Conservation (phyloP, 1,140 invertebrate genomes). For the Pseudomyrmex flavicornis region DNA sequence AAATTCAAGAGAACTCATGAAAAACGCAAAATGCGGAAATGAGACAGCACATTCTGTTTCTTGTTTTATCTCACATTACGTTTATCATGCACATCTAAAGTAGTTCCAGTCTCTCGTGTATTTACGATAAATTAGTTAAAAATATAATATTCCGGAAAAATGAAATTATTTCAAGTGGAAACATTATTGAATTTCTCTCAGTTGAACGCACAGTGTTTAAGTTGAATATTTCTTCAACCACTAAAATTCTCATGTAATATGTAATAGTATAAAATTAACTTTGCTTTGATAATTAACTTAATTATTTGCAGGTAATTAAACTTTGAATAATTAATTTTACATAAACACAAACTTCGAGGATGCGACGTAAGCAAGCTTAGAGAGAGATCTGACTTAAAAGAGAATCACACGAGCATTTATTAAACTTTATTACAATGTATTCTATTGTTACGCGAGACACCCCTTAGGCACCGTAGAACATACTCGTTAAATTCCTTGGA, state of each 20-base stretch:
- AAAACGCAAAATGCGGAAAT: constrained; percentile 6
- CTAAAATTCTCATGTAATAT: no score
- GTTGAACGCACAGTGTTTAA: no score
- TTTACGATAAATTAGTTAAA: no score
- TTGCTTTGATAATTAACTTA: background rate
- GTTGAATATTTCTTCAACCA: no score
- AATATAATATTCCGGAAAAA: no score
- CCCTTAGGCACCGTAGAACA: constrained; percentile 5
- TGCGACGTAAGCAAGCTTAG: background rate
- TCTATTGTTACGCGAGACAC: constrained; percentile 7
- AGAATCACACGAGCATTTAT: constrained; percentile 19
- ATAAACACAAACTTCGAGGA: no score
- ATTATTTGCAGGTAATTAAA: constrained; percentile 17
- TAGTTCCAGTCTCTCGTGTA: background rate
- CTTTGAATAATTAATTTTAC: no score
- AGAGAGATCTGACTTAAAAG: background rate
- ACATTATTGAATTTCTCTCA: no score
- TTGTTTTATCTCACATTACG: background rate
- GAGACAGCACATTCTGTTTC: background rate
- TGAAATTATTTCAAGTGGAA: no score
- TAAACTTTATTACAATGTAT: constrained; percentile 10
- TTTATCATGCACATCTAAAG: background rate
- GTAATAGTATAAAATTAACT: no score
- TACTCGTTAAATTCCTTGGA: constrained; percentile 41
- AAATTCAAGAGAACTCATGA: background rate